Evolutionary conservation across 1,140 invertebrate species (phyloP).

Genomic region (Philaenus spumarius): DNA sequence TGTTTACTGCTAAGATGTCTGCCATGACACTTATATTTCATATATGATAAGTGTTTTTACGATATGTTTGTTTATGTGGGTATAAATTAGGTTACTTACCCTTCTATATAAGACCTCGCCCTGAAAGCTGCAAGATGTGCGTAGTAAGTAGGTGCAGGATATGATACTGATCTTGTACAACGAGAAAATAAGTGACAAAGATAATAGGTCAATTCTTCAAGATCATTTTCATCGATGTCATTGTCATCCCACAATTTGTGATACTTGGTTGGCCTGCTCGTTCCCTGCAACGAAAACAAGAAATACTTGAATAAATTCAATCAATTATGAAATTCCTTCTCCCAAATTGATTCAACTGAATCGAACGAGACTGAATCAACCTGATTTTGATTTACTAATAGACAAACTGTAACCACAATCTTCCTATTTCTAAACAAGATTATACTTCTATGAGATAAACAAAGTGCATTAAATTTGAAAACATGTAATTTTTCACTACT

Average conservation of each 20-base stretch:
- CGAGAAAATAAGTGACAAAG: slow-evolving; percentile 84
- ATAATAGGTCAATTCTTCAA: slow-evolving; percentile 79
- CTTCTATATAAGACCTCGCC: slow-evolving; percentile 53
- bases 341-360: no score
- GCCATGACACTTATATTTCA: not conserved
- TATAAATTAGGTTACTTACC: slow-evolving; percentile 38
- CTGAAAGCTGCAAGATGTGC: slow-evolving; percentile 86
- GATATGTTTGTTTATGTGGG: slow-evolving; percentile 4
- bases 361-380: no score
- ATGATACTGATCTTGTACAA: slow-evolving; percentile 81
- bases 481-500: no score
- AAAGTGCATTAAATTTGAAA: no score
- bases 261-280: slow-evolving; percentile 82
- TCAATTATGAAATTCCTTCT: no score
- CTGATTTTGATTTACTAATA: no score
- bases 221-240: slow-evolving; percentile 60
- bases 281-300: slow-evolving; percentile 56
- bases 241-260: slow-evolving; percentile 77
- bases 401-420: no score
- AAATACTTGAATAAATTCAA: no score
- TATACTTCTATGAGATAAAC: no score
- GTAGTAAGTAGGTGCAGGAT: slow-evolving; percentile 91
- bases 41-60: not conserved
- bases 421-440: no score
- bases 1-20: not conserved